These are phyloP conservation scores for Ypsolopha sequella DNA, from an alignment of 2,888 invertebrate genomes.

Conservation along the genomic window DNA sequence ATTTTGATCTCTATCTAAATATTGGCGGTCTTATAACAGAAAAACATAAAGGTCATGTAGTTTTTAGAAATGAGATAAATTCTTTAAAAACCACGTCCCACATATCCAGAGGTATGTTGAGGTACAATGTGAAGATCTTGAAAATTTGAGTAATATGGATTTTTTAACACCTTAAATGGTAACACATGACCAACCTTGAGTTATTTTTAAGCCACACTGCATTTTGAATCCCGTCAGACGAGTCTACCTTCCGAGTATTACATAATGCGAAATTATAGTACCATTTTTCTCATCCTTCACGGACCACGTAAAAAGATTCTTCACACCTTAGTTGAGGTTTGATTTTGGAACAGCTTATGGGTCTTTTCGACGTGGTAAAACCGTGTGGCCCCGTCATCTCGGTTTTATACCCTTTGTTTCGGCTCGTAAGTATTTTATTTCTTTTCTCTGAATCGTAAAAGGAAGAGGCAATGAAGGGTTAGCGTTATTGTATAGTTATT, in stretches of 20 bases:
- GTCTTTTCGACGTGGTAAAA: conserved; percentile 20
- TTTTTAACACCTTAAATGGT: too few relatives aligned
- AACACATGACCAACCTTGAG: conserved; percentile 50
- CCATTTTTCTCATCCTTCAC: conserved; percentile 41
- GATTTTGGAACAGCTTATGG: too few relatives aligned
- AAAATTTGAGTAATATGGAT: too few relatives aligned
- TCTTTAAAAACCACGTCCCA: too few relatives aligned
- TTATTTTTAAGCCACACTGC: conserved; percentile 59
- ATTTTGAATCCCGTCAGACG: conserved; percentile 54
- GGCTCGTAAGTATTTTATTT: conserved; percentile 62
- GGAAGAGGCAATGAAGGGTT: conserved; percentile 69
- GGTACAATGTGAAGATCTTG: too few relatives aligned
- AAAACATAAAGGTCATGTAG: too few relatives aligned
- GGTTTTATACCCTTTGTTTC: conserved; percentile 64
- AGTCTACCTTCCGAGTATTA: conserved; percentile 65
- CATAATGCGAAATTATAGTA: conserved; percentile 66
- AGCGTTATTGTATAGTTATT: conserved; percentile 61
- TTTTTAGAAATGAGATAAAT: too few relatives aligned
- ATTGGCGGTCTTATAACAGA: too few relatives aligned
- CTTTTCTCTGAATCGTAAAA: conserved; percentile 65
- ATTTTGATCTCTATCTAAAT: too few relatives aligned
- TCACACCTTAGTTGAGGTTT: too few relatives aligned
- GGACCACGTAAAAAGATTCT: too few relatives aligned
- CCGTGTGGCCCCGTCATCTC: conserved; percentile 66
- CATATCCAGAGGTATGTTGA: too few relatives aligned